phyloP scores from a whole-genome alignment of 2,113 vertebrate genomes.

The Anarhynchus alexandrinus region DNA sequence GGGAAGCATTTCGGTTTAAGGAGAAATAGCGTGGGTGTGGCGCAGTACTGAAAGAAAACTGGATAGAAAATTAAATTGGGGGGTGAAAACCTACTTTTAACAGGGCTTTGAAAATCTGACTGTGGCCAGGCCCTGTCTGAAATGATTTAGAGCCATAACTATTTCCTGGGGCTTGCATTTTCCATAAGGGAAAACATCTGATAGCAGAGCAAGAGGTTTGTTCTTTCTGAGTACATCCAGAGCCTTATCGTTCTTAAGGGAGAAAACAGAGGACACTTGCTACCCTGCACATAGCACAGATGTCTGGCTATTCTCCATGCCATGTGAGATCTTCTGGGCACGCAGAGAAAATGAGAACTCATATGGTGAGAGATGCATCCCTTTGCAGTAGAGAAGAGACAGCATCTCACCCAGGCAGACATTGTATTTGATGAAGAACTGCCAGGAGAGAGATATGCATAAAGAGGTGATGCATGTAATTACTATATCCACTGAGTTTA shows the following conservation, averaged over 20 bases:
- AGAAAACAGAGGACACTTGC: conserved; percentile 26
- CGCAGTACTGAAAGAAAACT: background rate
- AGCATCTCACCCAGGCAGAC: background rate
- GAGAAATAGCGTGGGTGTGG: background rate
- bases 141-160: conserved; percentile 24
- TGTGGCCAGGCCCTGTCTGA: conserved; percentile 7
- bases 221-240: background rate
- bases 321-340: background rate
- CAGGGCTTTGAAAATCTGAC: background rate
- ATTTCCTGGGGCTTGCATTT: conserved; percentile 25
- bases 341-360: background rate
- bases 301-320: conserved; percentile 29
- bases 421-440: background rate
- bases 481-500: background rate
- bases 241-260: background rate
- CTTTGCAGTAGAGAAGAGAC: background rate
- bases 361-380: background rate
- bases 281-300: background rate
- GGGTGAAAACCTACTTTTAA: conserved; percentile 35
- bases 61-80: conserved; percentile 1
- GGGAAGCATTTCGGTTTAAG: conserved; percentile 16
- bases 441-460: background rate
- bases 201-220: conserved; percentile 10
- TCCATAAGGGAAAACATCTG: conserved; percentile 26
- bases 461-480: background rate